These are phyloP conservation scores for Torymus auratus DNA, from an alignment of 2,888 invertebrate genomes.

Conservation along the genomic window DNA sequence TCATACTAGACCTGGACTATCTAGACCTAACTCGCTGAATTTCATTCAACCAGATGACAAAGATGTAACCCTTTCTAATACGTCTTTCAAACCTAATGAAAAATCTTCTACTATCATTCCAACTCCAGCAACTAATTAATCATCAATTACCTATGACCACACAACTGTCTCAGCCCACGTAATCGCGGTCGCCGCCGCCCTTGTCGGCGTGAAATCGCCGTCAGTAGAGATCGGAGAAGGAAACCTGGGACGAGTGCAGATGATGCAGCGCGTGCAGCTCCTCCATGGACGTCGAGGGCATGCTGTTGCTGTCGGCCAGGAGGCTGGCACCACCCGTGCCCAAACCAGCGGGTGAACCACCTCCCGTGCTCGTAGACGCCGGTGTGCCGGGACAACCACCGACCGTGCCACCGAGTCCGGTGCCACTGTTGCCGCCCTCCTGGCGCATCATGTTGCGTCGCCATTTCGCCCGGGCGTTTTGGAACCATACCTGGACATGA, in stretches of 20 bases:
- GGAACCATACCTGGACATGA: constrained; percentile 94
- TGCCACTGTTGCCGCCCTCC: constrained; percentile 80
- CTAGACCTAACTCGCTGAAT: no score
- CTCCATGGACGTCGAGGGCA: constrained; percentile 78
- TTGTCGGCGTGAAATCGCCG: constrained; percentile 69
- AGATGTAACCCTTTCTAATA: no score
- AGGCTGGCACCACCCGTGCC: constrained; percentile 75
- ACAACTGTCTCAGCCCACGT: constrained; percentile 8
- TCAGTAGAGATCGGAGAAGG: constrained; percentile 77
- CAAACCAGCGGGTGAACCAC: constrained; percentile 71
- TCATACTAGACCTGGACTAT: no score
- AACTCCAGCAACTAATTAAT: no score
- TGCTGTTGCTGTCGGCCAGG: constrained; percentile 77
- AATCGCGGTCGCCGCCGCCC: constrained; percentile 57
- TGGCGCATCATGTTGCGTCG: constrained; percentile 94
- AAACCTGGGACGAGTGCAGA: constrained; percentile 77
- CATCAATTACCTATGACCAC: no score
- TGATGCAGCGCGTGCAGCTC: constrained; percentile 79
- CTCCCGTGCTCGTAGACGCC: constrained; percentile 72
- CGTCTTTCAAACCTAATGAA: no score
- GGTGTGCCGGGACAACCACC: constrained; percentile 74
- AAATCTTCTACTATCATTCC: no score
- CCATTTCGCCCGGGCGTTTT: constrained; percentile 99
- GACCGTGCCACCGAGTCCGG: constrained; percentile 77
- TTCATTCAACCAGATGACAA: no score